Conservation (phyloP, 1,140 invertebrate genomes). For the Samia ricini region DNA sequence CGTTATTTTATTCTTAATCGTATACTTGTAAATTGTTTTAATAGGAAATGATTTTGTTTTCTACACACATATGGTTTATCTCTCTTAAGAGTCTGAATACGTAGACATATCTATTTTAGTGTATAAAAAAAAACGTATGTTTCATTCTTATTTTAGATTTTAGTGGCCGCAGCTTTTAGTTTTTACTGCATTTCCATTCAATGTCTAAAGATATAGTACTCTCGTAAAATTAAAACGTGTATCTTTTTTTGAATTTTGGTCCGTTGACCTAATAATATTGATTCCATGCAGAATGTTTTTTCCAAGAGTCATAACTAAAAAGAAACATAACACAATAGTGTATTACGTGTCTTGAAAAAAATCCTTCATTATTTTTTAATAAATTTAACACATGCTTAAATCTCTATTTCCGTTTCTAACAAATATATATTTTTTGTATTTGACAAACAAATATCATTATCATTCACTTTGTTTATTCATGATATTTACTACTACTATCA, state of each 20-base stretch:
- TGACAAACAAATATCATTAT: not conserved
- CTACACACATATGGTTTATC: not conserved
- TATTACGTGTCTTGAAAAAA: no score
- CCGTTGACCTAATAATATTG: not conserved
- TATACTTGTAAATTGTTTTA: not conserved
- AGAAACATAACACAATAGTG: no score
- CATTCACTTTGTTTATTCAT: not conserved
- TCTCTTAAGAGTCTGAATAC: not conserved
- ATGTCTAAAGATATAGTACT: not conserved
- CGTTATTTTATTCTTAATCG: not conserved
- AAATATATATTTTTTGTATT: not conserved
- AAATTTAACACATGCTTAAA: no score
- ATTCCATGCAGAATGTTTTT: not conserved
- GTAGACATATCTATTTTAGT: not conserved
- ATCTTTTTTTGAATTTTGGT: not conserved
- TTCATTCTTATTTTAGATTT: not conserved
- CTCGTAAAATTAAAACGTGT: not conserved
- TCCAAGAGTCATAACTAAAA: not conserved
- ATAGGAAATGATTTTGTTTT: not conserved
- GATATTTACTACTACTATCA: not conserved
- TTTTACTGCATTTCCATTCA: not conserved
- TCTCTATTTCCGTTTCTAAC: not conserved
- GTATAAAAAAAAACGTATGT: not conserved
- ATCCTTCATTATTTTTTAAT: no score
- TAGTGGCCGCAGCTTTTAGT: not conserved